Evolutionary conservation across 2,797 vertebrate genomes (phyloP), one percentile per base, ranked within the genome.

Genomic region (Nannoperca australis): DNA sequence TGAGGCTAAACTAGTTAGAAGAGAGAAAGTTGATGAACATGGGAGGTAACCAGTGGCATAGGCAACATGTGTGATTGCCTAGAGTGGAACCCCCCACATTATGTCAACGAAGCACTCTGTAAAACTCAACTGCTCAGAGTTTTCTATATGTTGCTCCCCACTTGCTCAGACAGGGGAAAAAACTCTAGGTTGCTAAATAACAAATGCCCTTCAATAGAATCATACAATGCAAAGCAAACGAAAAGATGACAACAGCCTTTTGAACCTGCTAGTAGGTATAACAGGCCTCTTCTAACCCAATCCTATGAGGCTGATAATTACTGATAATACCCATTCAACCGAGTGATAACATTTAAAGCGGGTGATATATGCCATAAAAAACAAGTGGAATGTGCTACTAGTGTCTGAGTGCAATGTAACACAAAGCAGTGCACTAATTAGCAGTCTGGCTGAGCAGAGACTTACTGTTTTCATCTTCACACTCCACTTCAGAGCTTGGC

Each of bases 401-500:
- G 32, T 10, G 42, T 63, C 5, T 53, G 49, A 45, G 56, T 27
- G 27, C 22, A n/a, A 50, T 32, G 5, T 34, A 24, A 44, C 53
- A 34, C n/a, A 50, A 27, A 44, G 20, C 61, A 34, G 38, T 18
- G 24, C 4, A 27, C 61, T 67, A 34, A 78, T 17, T 20, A 62
- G 30, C 17, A 12, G 11, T 50, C 17, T 14, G 20, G n/a, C 20
- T 73, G 45, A 47, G 7, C 5, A 10, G 22, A 67, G 20, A 38
- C 73, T 77, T 83, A 95, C 95, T 80, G 92, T 92, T 51, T 84
- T 88, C n/a, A 81, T 74, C 80, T 96, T 95, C 94, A 95, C 96
- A 82, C 94, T 96, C 95, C 95, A 96, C 79, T 95, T 95, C 54
- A 94, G 83, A 63, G 96, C 95, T 83, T 95, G 95, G 74, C 95